Evolutionary conservation across 2,888 invertebrate species (phyloP), one percentile per base, ranked within the genome.

Genomic region (Drosophila phalerata): DNA sequence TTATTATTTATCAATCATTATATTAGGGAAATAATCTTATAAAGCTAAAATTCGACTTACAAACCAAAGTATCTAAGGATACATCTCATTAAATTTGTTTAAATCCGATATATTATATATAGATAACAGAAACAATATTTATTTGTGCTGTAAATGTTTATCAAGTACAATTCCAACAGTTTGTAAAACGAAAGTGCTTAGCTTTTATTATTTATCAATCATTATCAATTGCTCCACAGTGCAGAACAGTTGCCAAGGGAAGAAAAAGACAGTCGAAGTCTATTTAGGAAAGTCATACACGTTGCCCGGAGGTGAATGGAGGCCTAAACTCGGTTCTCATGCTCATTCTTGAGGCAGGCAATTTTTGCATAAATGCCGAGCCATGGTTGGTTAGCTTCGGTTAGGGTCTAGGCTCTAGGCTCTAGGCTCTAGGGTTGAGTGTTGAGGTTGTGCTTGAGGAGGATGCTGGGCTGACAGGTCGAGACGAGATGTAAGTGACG

Each of bases 301-400:
- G 13, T 58, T 40, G 67, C 48, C 51, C 42, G 37, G 25, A 61
- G 51, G 42, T 8, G 19, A 19, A 17, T 42, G 48, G 15, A n/a
- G 45, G 19, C 22, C 52, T 56, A 48, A 58, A 67, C 22, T 57
- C 25, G 37, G 43, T 17, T 51, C 52, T 51, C 52, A 32, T 55
- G 34, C 32, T 19, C 45, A 28, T 63, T 58, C 63, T 56, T 73
- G 49, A 55, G 66, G 65, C 51, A 75, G 77, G 69, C 70, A 73
- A 69, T 66, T 77, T 79, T 85, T 80, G 83, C 86, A 85, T 85
- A 86, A 83, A 73, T 68, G 72, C 60, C 71, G 30, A 69, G 65
- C 56, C 48, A 61, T 43, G 75, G 69, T 69, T 78, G 77, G 81
- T 80, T 85, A 68, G 80, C 30, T 32, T 25, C 9, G 40, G 40